phyloP scores from a whole-genome alignment of 1,140 invertebrate genomes.

The Meloidogyne exigua region DNA sequence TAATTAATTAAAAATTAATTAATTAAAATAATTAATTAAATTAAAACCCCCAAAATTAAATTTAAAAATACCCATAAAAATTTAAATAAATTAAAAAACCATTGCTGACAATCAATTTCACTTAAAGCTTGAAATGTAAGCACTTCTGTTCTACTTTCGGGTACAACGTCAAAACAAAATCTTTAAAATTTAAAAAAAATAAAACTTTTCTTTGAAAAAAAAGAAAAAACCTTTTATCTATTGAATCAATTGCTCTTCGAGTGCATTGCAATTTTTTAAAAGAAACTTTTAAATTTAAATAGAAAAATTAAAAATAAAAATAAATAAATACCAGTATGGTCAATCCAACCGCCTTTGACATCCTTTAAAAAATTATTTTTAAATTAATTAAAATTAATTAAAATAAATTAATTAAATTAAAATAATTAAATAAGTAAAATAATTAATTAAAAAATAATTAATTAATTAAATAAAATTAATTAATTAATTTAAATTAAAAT shows the following conservation, averaged over 20 bases:
- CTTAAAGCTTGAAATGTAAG: constrained; percentile 86
- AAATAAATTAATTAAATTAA: background rate
- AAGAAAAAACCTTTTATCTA: constrained; percentile 74
- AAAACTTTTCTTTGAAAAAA: background rate
- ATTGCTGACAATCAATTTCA: constrained; percentile 81
- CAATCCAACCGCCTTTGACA: constrained; percentile 68
- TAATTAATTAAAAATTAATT: no score
- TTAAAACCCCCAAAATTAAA: no score
- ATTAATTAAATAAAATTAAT: no score
- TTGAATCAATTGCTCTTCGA: constrained; percentile 80
- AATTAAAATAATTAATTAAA: no score
- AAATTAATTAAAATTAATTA: no score
- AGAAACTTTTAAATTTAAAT: constrained; percentile 42
- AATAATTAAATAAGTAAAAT: constrained; percentile 8
- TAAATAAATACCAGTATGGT: background rate
- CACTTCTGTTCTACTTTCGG: constrained; percentile 74
- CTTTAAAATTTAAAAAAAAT: constrained; percentile 32
- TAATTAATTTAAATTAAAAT: no score
- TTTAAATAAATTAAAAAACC: constrained; percentile 4
- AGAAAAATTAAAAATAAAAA: background rate
- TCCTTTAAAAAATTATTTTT: constrained; percentile 65
- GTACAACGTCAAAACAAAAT: constrained; percentile 87
- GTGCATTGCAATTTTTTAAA: constrained; percentile 74
- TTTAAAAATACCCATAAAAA: no score
- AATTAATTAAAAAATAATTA: no score